A percentile compares a stretch with the other conserved stretches of the same genome.
These are phyloP conservation scores for Heliornis fulica DNA, from an alignment of 2,113 vertebrate genomes.

Conservation along the genomic window DNA sequence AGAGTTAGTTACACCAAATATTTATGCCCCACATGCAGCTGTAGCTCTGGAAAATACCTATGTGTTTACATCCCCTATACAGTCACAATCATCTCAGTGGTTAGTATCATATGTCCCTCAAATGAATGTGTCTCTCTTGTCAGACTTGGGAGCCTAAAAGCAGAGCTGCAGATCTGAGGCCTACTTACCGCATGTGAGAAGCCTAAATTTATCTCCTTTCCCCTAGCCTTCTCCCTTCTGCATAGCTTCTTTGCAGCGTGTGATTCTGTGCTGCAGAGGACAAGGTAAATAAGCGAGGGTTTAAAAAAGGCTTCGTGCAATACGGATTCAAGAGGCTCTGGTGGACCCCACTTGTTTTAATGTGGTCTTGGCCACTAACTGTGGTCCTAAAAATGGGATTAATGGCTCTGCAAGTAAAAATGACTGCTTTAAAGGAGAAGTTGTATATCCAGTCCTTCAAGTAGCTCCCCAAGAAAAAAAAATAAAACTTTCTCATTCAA, in stretches of 20 bases:
- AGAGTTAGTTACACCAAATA: neutral
- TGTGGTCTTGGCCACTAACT: conserved; percentile 2
- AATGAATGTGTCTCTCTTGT: neutral
- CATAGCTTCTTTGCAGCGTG: neutral
- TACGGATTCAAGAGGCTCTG: neutral
- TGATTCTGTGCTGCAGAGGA: neutral
- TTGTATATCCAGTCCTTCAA: neutral
- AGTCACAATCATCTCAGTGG: rapidly evolving
- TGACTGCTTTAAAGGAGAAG: neutral
- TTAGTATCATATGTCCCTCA: neutral
- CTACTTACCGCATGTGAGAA: neutral
- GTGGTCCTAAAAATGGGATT: conserved; percentile 5
- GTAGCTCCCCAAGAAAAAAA: neutral
- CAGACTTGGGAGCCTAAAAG: neutral
- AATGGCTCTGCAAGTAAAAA: neutral
- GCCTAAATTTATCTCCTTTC: conserved; percentile 34
- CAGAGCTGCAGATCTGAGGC: neutral
- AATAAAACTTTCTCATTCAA: neutral
- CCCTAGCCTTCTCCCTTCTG: neutral
- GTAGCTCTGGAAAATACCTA: neutral
- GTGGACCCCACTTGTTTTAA: neutral
- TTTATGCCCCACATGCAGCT: neutral
- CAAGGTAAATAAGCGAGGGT: conserved; percentile 5
- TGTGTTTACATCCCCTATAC: neutral
- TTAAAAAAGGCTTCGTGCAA: neutral